These are phyloP conservation scores for Ips nitidus DNA, from an alignment of 1,140 invertebrate species.

Conservation along the genomic window DNA sequence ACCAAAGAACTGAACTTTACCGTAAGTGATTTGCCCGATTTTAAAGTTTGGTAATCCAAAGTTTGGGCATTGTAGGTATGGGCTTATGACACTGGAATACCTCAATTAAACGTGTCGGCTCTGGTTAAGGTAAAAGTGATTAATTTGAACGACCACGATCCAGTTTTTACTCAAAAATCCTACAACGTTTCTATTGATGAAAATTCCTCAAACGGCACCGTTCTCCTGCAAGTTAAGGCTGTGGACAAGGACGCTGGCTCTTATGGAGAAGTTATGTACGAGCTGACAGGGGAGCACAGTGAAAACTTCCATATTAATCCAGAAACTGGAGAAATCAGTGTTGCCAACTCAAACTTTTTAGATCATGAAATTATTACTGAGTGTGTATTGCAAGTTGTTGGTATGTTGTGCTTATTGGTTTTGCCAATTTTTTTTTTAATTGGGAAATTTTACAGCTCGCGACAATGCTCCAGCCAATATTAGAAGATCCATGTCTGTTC, in stretches of 20 bases:
- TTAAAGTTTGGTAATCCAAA: neutral
- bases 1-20: slow-evolving; percentile 75
- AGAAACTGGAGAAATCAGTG: slow-evolving; percentile 75
- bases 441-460: slow-evolving; percentile 60
- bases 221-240: slow-evolving; percentile 64
- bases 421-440: neutral
- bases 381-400: slow-evolving; percentile 69
- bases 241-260: slow-evolving; percentile 68
- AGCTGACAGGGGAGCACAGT: slow-evolving; percentile 70
- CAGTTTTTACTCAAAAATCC: slow-evolving; percentile 66
- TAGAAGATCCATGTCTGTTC: slow-evolving; percentile 69
- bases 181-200: slow-evolving; percentile 75
- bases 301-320: slow-evolving; percentile 71
- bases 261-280: slow-evolving; percentile 76
- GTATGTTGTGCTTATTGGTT: slow-evolving; percentile 3
- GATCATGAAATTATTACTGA: slow-evolving; percentile 75
- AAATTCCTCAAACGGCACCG: slow-evolving; percentile 70
- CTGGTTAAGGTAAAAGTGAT: slow-evolving; percentile 74
- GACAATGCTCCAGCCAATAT: slow-evolving; percentile 73
- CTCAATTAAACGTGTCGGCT: slow-evolving; percentile 68
- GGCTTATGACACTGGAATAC: slow-evolving; percentile 82
- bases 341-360: slow-evolving; percentile 70
- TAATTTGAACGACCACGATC: slow-evolving; percentile 87
- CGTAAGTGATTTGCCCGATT: slow-evolving; percentile 35
- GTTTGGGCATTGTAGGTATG: slow-evolving; percentile 52